Evolutionary conservation across 2,888 invertebrate species (phyloP).

Genomic region (Acrobasis repandana): DNA sequence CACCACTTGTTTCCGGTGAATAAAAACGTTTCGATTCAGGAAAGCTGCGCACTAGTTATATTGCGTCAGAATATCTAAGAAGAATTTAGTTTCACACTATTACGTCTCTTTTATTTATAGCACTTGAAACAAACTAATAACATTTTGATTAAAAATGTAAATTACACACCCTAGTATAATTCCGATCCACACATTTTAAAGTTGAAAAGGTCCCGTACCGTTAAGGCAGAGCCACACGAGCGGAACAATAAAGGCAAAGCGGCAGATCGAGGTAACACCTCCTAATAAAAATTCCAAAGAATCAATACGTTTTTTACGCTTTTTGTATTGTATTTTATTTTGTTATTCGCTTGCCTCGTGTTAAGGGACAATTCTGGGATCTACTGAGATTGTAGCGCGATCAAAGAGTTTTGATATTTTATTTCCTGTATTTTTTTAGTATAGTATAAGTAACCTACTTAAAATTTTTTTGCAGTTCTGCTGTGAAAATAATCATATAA

Average conservation of each 20-base stretch:
- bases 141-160: constrained; percentile 11
- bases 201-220: constrained; percentile 4
- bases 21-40: no score
- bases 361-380: constrained; percentile 79
- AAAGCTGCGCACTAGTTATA: no score
- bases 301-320: constrained; percentile 82
- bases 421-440: no score
- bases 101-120: no score
- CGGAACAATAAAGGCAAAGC: constrained; percentile 59
- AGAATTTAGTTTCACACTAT: no score
- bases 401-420: constrained; percentile 46
- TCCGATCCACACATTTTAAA: constrained; percentile 16
- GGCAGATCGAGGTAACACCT: constrained; percentile 69
- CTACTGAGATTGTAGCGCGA: constrained; percentile 46
- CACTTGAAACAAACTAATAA: background rate
- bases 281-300: constrained; percentile 83
- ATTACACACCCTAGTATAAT: constrained; percentile 9
- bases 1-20: no score
- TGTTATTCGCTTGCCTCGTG: constrained; percentile 76
- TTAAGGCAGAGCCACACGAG: constrained; percentile 31
- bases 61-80: no score
- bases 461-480: no score
- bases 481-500: no score
- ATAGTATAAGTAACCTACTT: no score
- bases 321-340: constrained; percentile 81